A percentile compares a stretch with the other conserved stretches of the same genome.
Conservation (phyloP, 1,140 invertebrate species). For the Capitella teleta region DNA sequence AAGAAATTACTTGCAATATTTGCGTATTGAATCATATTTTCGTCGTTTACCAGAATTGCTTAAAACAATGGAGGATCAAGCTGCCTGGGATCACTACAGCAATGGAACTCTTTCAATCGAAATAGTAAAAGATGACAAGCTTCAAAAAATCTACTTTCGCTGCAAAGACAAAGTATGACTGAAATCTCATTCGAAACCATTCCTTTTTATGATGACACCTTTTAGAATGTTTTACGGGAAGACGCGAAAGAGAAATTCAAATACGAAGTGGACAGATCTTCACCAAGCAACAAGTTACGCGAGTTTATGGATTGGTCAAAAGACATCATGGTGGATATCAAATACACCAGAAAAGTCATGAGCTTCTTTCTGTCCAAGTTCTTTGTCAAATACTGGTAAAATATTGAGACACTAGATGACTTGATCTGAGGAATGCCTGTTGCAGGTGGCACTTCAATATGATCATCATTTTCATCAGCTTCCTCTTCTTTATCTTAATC, state of each 20-base stretch:
- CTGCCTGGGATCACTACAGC: conserved; percentile 24
- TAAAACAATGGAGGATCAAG: conserved; percentile 15
- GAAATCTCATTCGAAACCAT: background rate
- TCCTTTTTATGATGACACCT: background rate
- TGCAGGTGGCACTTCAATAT: conserved; percentile 22
- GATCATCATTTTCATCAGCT: conserved; percentile 17
- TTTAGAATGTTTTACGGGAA: conserved; percentile 32
- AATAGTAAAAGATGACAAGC: conserved; percentile 28
- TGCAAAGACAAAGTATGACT: conserved; percentile 30
- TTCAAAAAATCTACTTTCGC: conserved; percentile 33
- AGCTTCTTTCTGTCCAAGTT: conserved; percentile 7
- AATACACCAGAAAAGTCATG: conserved; percentile 28
- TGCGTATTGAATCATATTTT: too few species aligned
- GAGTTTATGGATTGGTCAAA: conserved; percentile 38
- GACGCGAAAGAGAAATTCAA: conserved; percentile 40
- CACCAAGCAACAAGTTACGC: conserved; percentile 35
- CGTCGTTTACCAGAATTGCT: conserved; percentile 17
- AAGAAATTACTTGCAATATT: too few species aligned
- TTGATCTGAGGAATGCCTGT: background rate
- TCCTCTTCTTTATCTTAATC: conserved; percentile 19
- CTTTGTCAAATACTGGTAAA: conserved; percentile 13
- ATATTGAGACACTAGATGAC: background rate
- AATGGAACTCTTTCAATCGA: conserved; percentile 29
- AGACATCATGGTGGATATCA: conserved; percentile 37
- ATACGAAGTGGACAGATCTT: conserved; percentile 36